These are phyloP conservation scores for Holocentrus rufus DNA, from an alignment of 2,797 vertebrate species.

Conservation along the genomic window DNA sequence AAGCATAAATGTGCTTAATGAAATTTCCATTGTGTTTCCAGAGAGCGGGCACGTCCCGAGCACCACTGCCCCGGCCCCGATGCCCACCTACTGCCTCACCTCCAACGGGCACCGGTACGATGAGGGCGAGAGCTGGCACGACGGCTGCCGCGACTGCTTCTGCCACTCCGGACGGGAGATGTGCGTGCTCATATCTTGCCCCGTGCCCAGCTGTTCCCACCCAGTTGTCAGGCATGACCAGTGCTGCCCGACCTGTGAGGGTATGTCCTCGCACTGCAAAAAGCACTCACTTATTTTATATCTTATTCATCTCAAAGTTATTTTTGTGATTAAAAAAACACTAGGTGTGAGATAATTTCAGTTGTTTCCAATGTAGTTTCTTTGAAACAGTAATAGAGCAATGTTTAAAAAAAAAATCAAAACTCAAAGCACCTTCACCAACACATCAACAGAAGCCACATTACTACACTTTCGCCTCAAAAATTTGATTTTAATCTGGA, in stretches of 20 bases:
- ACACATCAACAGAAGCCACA: too few relatives aligned
- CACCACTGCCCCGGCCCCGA: conserved; percentile 56
- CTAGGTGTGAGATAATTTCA: too few relatives aligned
- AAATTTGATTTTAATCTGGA: too few relatives aligned
- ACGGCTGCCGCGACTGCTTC: conserved; percentile 86
- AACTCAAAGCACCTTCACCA: too few relatives aligned
- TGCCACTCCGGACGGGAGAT: conserved; percentile 85
- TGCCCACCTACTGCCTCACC: conserved; percentile 77
- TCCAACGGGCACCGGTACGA: conserved; percentile 78
- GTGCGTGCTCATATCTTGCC: conserved; percentile 86
- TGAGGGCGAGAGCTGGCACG: conserved; percentile 84
- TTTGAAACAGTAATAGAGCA: too few relatives aligned
- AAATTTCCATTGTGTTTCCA: conserved; percentile 62
- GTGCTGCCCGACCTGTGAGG: conserved; percentile 86
- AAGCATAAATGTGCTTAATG: conserved; percentile 48
- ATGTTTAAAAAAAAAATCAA: too few relatives aligned
- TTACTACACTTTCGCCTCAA: too few relatives aligned
- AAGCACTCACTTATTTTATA: too few relatives aligned
- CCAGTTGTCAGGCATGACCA: conserved; percentile 81
- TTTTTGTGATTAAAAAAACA: too few relatives aligned
- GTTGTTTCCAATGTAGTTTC: too few relatives aligned
- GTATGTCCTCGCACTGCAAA: conserved; percentile 61
- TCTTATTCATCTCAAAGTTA: too few relatives aligned
- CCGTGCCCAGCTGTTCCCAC: conserved; percentile 80
- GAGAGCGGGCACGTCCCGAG: conserved; percentile 67